Conservation (phyloP, 2,113 vertebrate species). For the Callithrix jacchus region DNA sequence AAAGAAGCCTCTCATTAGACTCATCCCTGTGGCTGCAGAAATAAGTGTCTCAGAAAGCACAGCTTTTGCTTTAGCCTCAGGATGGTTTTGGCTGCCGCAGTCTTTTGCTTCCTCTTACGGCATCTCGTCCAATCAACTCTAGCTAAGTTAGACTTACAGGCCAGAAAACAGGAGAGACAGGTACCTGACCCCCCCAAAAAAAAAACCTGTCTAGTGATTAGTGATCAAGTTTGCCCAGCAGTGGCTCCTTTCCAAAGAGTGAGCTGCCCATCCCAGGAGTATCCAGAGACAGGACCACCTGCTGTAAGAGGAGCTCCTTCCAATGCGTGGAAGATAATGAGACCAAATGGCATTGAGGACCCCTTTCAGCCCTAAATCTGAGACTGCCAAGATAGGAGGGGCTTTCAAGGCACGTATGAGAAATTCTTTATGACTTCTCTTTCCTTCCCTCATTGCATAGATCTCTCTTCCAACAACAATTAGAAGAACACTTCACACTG, state of each 20-base stretch:
- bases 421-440: constrained; percentile 42
- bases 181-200: background rate
- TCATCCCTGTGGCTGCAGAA: constrained; percentile 38
- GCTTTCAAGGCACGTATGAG: background rate
- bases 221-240: background rate
- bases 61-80: background rate
- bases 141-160: background rate
- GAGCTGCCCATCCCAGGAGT: background rate
- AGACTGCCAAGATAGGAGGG: background rate
- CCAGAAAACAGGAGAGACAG: background rate
- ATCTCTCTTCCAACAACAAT: constrained; percentile 28
- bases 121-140: background rate
- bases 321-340: background rate
- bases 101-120: background rate
- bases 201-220: background rate
- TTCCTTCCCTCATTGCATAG: background rate
- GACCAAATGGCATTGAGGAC: constrained; percentile 36
- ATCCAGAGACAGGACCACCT: background rate
- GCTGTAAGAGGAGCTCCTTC: background rate
- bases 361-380: background rate
- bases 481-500: constrained; percentile 54
- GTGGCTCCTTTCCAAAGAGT: background rate
- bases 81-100: background rate
- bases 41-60: background rate
- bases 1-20: constrained; percentile 54